These are phyloP conservation scores for Tragopan temminckii DNA, from an alignment of 2,797 vertebrate genomes.

Conservation along the genomic window DNA sequence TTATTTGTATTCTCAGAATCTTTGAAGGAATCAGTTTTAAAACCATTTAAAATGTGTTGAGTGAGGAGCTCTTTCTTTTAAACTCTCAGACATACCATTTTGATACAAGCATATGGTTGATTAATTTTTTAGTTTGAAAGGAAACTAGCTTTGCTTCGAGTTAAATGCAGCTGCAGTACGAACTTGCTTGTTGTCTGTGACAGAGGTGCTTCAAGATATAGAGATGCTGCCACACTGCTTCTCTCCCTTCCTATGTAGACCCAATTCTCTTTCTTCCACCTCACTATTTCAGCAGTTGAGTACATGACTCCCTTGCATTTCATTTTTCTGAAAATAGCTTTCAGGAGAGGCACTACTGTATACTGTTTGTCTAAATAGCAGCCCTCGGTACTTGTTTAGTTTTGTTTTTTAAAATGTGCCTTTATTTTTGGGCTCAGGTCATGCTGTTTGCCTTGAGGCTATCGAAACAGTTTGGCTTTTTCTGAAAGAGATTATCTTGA, in stretches of 20 bases:
- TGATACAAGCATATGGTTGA: background rate
- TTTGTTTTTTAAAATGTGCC: background rate
- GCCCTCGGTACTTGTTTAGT: background rate
- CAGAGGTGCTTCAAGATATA: background rate
- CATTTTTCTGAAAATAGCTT: background rate
- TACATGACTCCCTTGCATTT: background rate
- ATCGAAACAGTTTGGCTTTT: background rate
- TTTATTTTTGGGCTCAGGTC: background rate
- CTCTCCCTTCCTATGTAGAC: accelerated
- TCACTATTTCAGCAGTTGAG: background rate
- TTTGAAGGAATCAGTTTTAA: background rate
- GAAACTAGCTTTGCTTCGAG: background rate
- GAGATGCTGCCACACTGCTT: background rate
- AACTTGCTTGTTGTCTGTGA: background rate
- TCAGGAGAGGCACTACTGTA: background rate
- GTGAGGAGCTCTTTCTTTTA: background rate
- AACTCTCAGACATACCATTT: conserved; percentile 2
- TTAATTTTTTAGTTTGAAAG: background rate
- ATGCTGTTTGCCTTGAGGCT: background rate
- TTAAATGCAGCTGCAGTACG: background rate
- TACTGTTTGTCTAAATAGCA: background rate
- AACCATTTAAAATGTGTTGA: background rate
- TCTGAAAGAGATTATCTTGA: background rate
- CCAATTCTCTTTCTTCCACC: accelerated
- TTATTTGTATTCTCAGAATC: background rate